Conservation (phyloP, 2,797 vertebrate genomes). For the Myotis daubentonii region DNA sequence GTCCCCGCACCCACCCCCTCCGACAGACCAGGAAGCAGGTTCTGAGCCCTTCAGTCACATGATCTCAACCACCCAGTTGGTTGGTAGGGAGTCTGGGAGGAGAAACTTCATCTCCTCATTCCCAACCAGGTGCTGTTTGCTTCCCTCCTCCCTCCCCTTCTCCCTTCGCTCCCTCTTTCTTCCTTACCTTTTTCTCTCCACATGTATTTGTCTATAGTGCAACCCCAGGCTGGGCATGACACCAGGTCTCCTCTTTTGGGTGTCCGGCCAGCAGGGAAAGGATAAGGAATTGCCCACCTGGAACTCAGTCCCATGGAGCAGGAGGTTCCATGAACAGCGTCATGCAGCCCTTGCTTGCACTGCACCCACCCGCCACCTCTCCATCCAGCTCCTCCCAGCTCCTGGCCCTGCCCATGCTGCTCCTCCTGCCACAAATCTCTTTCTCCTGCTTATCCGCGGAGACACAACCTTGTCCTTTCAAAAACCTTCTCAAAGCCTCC, state of each 20-base stretch:
- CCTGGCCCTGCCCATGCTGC: fast-evolving
- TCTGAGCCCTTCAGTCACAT: not conserved
- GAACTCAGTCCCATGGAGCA: not conserved
- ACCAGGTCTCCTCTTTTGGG: not conserved
- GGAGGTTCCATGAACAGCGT: not conserved
- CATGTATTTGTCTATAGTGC: not conserved
- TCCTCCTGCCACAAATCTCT: not conserved
- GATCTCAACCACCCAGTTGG: not conserved
- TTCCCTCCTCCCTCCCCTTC: not conserved
- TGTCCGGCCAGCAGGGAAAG: not conserved
- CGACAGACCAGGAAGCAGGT: not conserved
- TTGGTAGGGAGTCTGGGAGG: not conserved
- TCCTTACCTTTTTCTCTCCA: too few species aligned
- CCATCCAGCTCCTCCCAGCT: not conserved
- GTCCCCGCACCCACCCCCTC: not conserved
- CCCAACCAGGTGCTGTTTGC: not conserved
- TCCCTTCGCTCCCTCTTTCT: not conserved
- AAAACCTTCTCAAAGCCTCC: not conserved
- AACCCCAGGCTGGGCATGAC: not conserved
- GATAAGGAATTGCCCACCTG: not conserved
- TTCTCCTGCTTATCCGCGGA: not conserved
- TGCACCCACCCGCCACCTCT: fast-evolving
- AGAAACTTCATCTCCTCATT: not conserved
- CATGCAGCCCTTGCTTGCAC: fast-evolving
- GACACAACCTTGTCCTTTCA: not conserved